phyloP scores from a whole-genome alignment of 1,140 invertebrate species.

The Dendrolimus kikuchii region DNA sequence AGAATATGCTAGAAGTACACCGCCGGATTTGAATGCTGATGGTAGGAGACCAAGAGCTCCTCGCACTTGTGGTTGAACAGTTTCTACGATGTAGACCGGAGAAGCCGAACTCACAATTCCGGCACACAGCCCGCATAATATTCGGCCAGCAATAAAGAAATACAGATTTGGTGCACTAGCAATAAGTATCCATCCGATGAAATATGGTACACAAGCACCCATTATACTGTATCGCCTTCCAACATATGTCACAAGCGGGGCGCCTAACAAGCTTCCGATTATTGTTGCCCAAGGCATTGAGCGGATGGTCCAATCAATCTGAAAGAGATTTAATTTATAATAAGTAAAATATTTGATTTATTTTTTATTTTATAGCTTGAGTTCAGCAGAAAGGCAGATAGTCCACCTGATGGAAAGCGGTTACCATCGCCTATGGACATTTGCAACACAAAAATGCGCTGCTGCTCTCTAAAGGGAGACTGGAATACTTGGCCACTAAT shows the following conservation, averaged over 20 bases:
- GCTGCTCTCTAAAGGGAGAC: too few relatives aligned
- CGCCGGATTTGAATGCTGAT: conserved; percentile 92
- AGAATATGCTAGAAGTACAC: conserved; percentile 85
- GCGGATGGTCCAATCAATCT: conserved; percentile 92
- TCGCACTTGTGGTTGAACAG: conserved; percentile 90
- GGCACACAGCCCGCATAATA: conserved; percentile 87
- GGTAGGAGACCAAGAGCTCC: conserved; percentile 90
- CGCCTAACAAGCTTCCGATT: conserved; percentile 86
- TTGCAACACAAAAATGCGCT: too few relatives aligned
- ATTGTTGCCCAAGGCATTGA: conserved; percentile 90
- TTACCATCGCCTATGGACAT: too few relatives aligned
- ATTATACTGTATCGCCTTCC: conserved; percentile 88
- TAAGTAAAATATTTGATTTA: background rate
- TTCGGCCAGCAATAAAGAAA: conserved; percentile 84
- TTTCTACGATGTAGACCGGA: conserved; percentile 95
- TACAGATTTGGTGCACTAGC: conserved; percentile 78
- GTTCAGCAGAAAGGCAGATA: too few relatives aligned
- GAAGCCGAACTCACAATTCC: conserved; percentile 88
- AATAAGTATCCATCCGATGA: conserved; percentile 86
- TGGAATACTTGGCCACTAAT: too few relatives aligned
- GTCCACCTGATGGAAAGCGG: too few relatives aligned
- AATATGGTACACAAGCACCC: conserved; percentile 84
- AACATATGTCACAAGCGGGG: conserved; percentile 86
- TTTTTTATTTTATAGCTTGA: too few relatives aligned
- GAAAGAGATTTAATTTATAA: conserved; percentile 41